Percentiles rank a stretch among this genome's conserved stretches.
These are phyloP conservation scores for Ranitomeya variabilis DNA, from an alignment of 2,113 vertebrate species.

Conservation along the genomic window DNA sequence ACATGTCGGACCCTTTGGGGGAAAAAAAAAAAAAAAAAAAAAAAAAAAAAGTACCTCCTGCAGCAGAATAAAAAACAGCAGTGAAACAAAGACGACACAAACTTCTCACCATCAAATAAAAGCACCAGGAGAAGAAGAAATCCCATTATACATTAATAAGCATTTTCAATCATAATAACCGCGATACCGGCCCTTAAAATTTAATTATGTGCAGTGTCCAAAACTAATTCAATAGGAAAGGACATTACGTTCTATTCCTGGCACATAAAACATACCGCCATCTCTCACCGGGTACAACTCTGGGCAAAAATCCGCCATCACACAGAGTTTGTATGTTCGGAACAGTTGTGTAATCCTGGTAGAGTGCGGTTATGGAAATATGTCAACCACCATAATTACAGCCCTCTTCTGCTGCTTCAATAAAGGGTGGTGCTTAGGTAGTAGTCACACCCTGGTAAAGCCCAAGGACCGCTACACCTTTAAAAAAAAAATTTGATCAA, in stretches of 20 bases:
- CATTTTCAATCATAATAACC: background rate
- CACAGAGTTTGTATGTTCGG: no score
- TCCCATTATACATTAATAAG: background rate
- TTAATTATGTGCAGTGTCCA: background rate
- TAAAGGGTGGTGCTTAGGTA: no score
- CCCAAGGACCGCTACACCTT: no score
- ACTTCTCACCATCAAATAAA: background rate
- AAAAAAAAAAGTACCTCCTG: background rate
- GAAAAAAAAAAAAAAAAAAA: no score
- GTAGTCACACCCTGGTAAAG: no score
- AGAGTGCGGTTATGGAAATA: no score
- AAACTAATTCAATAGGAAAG: slow-evolving; percentile 9
- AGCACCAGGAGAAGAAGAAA: background rate
- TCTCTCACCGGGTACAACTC: background rate
- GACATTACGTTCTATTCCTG: slow-evolving; percentile 2
- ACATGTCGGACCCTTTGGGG: no score
- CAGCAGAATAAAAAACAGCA: background rate
- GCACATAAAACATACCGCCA: background rate
- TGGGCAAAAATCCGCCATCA: no score
- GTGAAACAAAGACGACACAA: background rate
- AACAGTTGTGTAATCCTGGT: no score
- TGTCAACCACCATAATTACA: no score
- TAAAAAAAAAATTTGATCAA: no score
- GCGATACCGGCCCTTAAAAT: background rate
- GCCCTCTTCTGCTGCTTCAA: no score